Base-by-base conservation (phyloP, 2,888 invertebrate species). In the Nudaria mundana region DNA sequence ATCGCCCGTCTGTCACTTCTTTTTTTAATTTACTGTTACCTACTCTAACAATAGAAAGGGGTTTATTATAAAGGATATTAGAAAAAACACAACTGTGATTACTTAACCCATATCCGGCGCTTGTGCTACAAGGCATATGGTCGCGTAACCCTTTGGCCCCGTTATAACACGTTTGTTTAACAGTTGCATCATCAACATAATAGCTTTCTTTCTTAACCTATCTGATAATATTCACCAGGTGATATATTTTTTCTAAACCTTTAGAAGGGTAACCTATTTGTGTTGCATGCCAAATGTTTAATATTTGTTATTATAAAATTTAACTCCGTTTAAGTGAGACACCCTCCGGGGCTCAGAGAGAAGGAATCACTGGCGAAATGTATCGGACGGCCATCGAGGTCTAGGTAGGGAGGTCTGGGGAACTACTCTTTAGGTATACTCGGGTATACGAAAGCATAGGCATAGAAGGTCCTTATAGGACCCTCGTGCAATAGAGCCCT, bases 61-160 rank as follows among this genome's bases (percentile, higher is more conserved):
- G 71, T 76, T 78, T 79, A 73, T 78, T 78, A 68, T 66, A 72
- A 56, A 77, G 76, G 77, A 75, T 69, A 71, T 63, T 73, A 65
- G 70, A 81, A 81, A 82, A 82, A 28, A 28, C 13, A 51, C 13
- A 51, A 62, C 78, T 66, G 76, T 85, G 87, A 87, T 88, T 87
- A 82, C 67, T 83, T 87, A 87, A 87, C 86, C 88, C 81, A 82
- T 84, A 87, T 87, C 88, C 87, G 82, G 74, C 70, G 49, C 71
- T 65, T 67, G 72, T 71, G 60, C 63, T 55, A 43, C 59, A 53
- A 49, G 59, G 65, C 87, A 85, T 82, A 82, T 86, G 85, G 77
- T 71, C 74, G 48, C 68, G 59, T 85, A 88, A 88, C 88, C 88
- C 88, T 87, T 88, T 87, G 79, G 84, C 86, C 86, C 87, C 85